These are phyloP conservation scores for Neodontobutis hainanensis DNA, from an alignment of 2,113 vertebrate species.

Conservation along the genomic window DNA sequence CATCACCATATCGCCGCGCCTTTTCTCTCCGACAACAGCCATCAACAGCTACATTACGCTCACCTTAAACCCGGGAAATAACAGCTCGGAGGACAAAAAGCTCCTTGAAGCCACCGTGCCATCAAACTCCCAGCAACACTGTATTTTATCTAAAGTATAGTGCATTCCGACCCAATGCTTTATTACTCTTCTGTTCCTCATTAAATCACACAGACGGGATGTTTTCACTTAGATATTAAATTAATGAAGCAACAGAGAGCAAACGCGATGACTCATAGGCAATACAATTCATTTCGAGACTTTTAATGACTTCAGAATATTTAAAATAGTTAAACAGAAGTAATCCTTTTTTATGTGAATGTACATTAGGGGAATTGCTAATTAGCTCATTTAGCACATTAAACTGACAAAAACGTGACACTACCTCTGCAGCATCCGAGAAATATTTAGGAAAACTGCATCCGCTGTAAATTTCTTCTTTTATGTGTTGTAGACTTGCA, in stretches of 20 bases:
- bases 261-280: conserved; percentile 3
- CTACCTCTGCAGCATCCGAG: background rate
- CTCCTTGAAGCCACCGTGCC: conserved; percentile 18
- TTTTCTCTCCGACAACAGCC: conserved; percentile 61
- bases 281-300: conserved; percentile 9
- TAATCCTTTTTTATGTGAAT: conserved; percentile 3
- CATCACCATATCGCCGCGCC: conserved; percentile 58
- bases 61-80: conserved; percentile 62
- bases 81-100: conserved; percentile 42
- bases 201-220: background rate
- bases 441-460: conserved; percentile 13
- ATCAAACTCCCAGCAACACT: conserved; percentile 25
- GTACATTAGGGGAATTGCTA: conserved; percentile 11
- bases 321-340: conserved; percentile 11
- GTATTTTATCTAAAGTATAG: conserved; percentile 28
- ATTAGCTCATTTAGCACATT: conserved; percentile 12
- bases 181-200: background rate
- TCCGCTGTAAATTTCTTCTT: background rate
- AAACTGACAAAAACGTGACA: conserved; percentile 12
- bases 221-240: conserved; percentile 13
- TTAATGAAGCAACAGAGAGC: conserved; percentile 5
- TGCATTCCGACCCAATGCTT: conserved; percentile 7
- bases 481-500: conserved; percentile 8
- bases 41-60: conserved; percentile 61
- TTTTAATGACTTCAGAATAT: conserved; percentile 13